Conservation (phyloP, 2,113 vertebrate genomes). For the Nyctereutes procyonoides region DNA sequence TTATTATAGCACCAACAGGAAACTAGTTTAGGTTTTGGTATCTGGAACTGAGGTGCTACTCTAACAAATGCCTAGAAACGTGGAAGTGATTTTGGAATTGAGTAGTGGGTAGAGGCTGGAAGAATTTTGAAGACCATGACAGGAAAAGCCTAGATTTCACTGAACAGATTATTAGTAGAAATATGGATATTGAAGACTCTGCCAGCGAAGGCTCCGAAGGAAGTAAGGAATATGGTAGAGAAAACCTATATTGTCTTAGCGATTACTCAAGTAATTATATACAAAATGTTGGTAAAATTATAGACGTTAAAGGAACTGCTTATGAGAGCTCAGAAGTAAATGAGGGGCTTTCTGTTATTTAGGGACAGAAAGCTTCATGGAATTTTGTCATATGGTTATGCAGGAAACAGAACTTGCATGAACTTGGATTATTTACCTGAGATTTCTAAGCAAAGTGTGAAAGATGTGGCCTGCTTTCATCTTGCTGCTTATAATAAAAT, state of each 20-base stretch:
- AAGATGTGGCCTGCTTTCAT: background rate
- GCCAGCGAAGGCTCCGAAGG: background rate
- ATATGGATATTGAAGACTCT: background rate
- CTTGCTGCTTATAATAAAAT: slow-evolving; percentile 27
- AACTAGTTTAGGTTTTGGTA: background rate
- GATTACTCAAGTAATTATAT: background rate
- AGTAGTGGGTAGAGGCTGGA: background rate
- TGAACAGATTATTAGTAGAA: background rate
- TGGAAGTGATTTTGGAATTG: background rate
- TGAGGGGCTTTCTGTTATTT: background rate
- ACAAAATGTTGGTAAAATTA: background rate
- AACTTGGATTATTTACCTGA: background rate
- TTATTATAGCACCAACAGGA: background rate
- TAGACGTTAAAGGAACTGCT: background rate
- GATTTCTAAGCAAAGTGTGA: background rate
- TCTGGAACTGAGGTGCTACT: background rate
- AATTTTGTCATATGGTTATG: background rate
- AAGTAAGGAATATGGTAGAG: background rate
- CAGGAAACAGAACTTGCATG: background rate
- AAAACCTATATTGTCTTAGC: background rate
- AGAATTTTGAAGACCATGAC: background rate
- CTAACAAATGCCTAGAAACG: background rate
- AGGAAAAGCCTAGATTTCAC: background rate
- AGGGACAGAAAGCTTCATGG: background rate
- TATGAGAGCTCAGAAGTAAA: background rate